Evolutionary conservation across 1,140 invertebrate species (phyloP).

Genomic region (fruit fly (Drosophila melanogaster)): Release_6_plus_ISO1_MT NT_033777.3:16814001-16814500

Average conservation of each 20-base stretch:
- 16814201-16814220: neutral
- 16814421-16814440: constrained; percentile 82
- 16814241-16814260: constrained; percentile 9
- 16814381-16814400: constrained; percentile 77
- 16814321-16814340: constrained; percentile 37
- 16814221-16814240: neutral
- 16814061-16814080: neutral
- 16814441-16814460: constrained; percentile 38
- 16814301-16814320: constrained; percentile 39
- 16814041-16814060: neutral
- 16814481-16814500: constrained; percentile 15
- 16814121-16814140: neutral
- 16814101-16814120: neutral
- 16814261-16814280: neutral
- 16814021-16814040: neutral
- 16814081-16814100: neutral
- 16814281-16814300: constrained; percentile 18
- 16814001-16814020: neutral
- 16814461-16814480: constrained; percentile 30
- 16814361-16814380: constrained; percentile 83
- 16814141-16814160: too few species aligned
- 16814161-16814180: too few species aligned
- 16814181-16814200: neutral
- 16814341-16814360: constrained; percentile 63
- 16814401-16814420: constrained; percentile 81